These are phyloP conservation scores for Scaptomyza hsui DNA, from an alignment of 1,140 invertebrate species.

Conservation along the genomic window DNA sequence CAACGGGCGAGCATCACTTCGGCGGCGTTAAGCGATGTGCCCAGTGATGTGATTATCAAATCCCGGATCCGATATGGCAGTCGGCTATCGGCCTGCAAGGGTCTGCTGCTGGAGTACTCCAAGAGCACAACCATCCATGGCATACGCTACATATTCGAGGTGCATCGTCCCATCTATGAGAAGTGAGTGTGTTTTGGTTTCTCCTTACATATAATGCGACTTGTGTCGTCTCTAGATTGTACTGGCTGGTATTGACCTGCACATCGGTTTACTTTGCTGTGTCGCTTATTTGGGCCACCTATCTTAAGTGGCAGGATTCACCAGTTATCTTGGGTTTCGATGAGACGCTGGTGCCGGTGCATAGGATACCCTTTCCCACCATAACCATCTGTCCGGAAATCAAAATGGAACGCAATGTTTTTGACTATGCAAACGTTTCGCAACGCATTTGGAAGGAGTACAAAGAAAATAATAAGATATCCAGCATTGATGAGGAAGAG, in stretches of 20 bases:
- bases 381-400: slow-evolving; percentile 87
- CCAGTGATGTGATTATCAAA: slow-evolving; percentile 78
- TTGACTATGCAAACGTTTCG: slow-evolving; percentile 85
- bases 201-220: background rate
- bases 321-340: slow-evolving; percentile 88
- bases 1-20: slow-evolving; percentile 66
- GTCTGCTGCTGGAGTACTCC: slow-evolving; percentile 81
- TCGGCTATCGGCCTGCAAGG: slow-evolving; percentile 71
- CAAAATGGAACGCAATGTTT: slow-evolving; percentile 85
- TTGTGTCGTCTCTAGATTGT: slow-evolving; percentile 50
- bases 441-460: slow-evolving; percentile 56
- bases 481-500: slow-evolving; percentile 61
- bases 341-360: slow-evolving; percentile 86
- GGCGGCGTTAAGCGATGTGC: slow-evolving; percentile 72
- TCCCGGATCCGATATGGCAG: slow-evolving; percentile 77
- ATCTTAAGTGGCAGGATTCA: slow-evolving; percentile 86
- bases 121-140: slow-evolving; percentile 83
- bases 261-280: slow-evolving; percentile 78
- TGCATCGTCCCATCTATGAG: slow-evolving; percentile 80
- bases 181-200: slow-evolving; percentile 51
- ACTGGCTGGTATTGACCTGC: slow-evolving; percentile 76
- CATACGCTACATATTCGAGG: slow-evolving; percentile 83
- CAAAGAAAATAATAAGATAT: slow-evolving; percentile 31
- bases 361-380: slow-evolving; percentile 87
- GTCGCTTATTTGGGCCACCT: slow-evolving; percentile 86